Base-by-base conservation (phyloP, 2,113 vertebrate species). In the Phainopepla nitens region DNA sequence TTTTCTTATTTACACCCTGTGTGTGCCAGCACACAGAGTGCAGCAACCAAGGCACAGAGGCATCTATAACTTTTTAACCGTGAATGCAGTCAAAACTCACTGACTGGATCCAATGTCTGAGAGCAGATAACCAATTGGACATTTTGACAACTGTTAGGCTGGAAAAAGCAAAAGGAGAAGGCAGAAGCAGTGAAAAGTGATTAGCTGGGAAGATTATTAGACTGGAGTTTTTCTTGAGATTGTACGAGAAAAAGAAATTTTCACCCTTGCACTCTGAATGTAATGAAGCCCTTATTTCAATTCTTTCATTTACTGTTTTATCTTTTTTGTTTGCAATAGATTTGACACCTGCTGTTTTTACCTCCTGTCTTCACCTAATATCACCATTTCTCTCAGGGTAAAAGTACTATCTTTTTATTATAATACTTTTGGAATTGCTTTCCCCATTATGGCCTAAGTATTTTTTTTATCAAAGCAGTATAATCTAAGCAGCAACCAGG, bases 271-370 rank as follows among this genome's bases (percentile, higher is more conserved):
- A 93, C 73, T 91, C 57, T 62, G 61, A 64, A 70, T 82, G 62
- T 68, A 95, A 93, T 79, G 69, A 96, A 87, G 35, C 47, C 31
- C 24, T 92, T 95, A 72, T 87, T 95, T 89, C 68, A 95, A 10
- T 93, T 93, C 28, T 83, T 90, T 93, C 56, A 79, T 93, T 89
- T 94, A 62, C 62, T 41, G 10, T 61, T 92, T 92, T 92, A 20
- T 47, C 53, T 54, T 90, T 90, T 87, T 79, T 85, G 35, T 91
- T 89, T 93, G 78, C 60, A 95, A 90, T 94, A 84, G 39, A 83
- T 95, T 96, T 91, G 78, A 86, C 47, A 64, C 96, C 90, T 94
- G 93, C 82, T 95, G 91, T 4, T 87, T 96, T 93, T 86, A 92
- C 72, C 54, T 92, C 81, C 89, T 88, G 64, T 42, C 11, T 91